phyloP scores from a whole-genome alignment of 2,888 invertebrate genomes.

The Drosophila neonasuta region DNA sequence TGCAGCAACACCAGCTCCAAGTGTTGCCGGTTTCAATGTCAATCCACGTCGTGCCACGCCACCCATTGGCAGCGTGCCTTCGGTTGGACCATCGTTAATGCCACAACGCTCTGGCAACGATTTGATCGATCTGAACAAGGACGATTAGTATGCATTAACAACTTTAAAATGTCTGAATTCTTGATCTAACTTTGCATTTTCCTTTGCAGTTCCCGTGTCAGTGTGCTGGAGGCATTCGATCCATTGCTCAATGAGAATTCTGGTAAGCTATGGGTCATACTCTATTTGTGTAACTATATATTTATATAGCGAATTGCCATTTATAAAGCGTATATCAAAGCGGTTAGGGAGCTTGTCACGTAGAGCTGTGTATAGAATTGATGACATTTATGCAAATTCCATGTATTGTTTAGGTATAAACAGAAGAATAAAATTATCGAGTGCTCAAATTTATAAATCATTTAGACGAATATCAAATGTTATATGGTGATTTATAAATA shows the following conservation, averaged over 20 bases:
- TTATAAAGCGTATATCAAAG: conserved; percentile 29
- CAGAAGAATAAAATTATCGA: conserved; percentile 12
- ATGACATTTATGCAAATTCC: conserved; percentile 16
- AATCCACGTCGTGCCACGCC: conserved; percentile 35
- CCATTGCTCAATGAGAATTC: conserved; percentile 87
- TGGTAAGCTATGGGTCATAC: conserved; percentile 52
- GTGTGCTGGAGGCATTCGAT: conserved; percentile 92
- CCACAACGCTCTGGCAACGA: conserved; percentile 70
- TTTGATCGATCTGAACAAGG: conserved; percentile 80
- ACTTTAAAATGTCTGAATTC: neutral
- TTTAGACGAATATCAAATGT: neutral
- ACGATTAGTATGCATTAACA: conserved; percentile 79
- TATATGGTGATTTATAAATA: neutral
- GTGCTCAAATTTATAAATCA: neutral
- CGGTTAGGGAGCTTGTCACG: conserved; percentile 24
- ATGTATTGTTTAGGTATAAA: conserved; percentile 2
- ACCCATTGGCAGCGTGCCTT: conserved; percentile 59
- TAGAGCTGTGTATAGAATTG: conserved; percentile 17
- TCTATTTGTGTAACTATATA: conserved; percentile 1
- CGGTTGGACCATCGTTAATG: conserved; percentile 37
- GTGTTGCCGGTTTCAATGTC: conserved; percentile 17
- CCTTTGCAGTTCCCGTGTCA: conserved; percentile 80
- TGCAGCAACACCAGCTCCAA: conserved; percentile 29
- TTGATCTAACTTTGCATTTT: conserved; percentile 8
- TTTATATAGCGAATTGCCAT: neutral